Evolutionary conservation across 2,888 invertebrate species (phyloP).

Genomic region (Drosophila anceps): DNA sequence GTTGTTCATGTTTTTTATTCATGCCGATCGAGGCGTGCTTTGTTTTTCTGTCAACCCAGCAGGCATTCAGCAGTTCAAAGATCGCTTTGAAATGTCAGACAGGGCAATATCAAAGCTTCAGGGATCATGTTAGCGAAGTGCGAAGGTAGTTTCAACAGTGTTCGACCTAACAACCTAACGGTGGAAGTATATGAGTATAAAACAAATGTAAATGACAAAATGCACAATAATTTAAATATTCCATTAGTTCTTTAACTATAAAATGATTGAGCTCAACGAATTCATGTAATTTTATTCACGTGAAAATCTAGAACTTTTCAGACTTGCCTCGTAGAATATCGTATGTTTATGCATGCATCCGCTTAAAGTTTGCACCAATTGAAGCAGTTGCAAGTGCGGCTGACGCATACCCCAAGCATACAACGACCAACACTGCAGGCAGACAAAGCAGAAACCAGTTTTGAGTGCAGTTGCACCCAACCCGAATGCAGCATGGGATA

Average conservation of each 20-base stretch:
- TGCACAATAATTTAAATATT: neutral
- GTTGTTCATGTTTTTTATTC: slow-evolving; percentile 41
- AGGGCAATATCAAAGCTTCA: neutral
- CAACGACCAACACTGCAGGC: neutral
- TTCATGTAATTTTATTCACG: too few relatives aligned
- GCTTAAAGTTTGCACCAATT: neutral
- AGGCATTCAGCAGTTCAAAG: slow-evolving; percentile 44
- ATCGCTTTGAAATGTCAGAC: slow-evolving; percentile 33
- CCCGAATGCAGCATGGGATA: slow-evolving; percentile 36
- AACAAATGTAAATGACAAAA: too few relatives aligned
- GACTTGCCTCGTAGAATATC: neutral
- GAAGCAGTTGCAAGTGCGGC: slow-evolving; percentile 1
- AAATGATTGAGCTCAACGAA: neutral
- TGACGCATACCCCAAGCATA: neutral
- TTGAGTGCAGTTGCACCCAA: slow-evolving; percentile 44
- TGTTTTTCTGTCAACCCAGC: slow-evolving; percentile 46
- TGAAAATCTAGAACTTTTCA: neutral
- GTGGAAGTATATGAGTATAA: too few relatives aligned
- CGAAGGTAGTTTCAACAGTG: neutral
- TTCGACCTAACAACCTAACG: neutral
- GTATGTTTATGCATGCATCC: neutral
- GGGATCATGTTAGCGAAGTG: neutral
- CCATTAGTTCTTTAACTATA: neutral
- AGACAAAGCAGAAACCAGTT: slow-evolving; percentile 24
- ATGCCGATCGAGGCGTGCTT: slow-evolving; percentile 43